These are phyloP conservation scores for Paguma larvata DNA, from an alignment of 2,797 vertebrate genomes.

Conservation along the genomic window DNA sequence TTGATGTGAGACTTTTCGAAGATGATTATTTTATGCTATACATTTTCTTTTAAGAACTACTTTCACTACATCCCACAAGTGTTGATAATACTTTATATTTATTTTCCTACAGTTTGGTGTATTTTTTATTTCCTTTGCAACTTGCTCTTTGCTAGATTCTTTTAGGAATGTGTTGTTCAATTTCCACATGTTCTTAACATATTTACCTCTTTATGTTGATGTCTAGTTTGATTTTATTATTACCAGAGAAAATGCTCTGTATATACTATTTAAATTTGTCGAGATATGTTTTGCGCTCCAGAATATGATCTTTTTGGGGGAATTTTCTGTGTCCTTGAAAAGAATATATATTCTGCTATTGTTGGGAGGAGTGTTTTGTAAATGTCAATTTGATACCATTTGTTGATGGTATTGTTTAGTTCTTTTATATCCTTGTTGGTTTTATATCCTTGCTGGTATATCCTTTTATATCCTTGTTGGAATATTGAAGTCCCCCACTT, in stretches of 20 bases:
- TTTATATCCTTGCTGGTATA: not conserved
- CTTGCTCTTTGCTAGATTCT: not conserved
- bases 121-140: not conserved
- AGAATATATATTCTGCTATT: not conserved
- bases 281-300: not conserved
- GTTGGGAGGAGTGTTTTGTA: not conserved
- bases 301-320: not conserved
- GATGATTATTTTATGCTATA: not conserved
- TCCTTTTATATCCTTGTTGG: not conserved
- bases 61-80: not conserved
- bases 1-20: not conserved
- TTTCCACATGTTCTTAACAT: not conserved
- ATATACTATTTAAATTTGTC: not conserved
- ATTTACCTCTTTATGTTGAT: conserved; percentile 33
- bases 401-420: not conserved
- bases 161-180: not conserved
- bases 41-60: not conserved
- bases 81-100: not conserved
- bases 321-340: conserved; percentile 5
- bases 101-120: not conserved
- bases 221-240: conserved; percentile 13
- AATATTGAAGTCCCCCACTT: not conserved
- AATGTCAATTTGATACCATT: not conserved
- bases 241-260: not conserved
- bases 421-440: not conserved